Evolutionary conservation across 2,888 invertebrate genomes (phyloP), one percentile per base, ranked within the genome.

Genomic region (Reticulitermes lucifugus): DNA sequence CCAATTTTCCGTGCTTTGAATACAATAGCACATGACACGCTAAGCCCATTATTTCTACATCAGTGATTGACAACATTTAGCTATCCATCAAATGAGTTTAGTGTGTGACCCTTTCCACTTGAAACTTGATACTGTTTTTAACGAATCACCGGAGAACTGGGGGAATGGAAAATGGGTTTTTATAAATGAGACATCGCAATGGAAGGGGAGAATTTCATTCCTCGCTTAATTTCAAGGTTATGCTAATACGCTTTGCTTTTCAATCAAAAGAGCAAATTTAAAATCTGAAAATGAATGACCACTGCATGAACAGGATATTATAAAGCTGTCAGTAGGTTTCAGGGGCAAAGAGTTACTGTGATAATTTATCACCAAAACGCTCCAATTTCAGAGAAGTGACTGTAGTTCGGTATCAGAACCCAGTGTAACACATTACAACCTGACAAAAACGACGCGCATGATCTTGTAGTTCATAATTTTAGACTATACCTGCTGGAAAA

Each of bases 231-330:
- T 21, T 29, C 29, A 73, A 73, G 41, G 73, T 73, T 73, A 41
- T 73, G 41, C 41, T 73, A 73, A 73, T 73, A 73, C 18, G 35
- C 18, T 73, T 41, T 41, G 73, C 35, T 73, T 73, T 73, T 35
- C 41, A 73, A 41, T 73, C 73, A 41, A 73, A 73, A 29, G 73
- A 35, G 73, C 35, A 41, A 73, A 35, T 35, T 21, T 73, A 14
- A 73, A 73, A 35, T 41, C 18, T 18, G 41, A 73, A 70, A 73
- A 73, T 14, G 41, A 21, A 9, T 18, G 35, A 29, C 73, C 9
- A 29, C 0, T 71, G 9, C 9, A 14, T 10, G 65, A 25, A 25
- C 25, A 65, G n/a, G 65, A 65, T 60, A 35, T 73, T 41, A 73
- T 35, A 73, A 10, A 73, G 73, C 21, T 73, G 41, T 73, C 41